Evolutionary conservation across 2,113 vertebrate species (phyloP).

Genomic region (Cyanoramphus novaezelandiae): DNA sequence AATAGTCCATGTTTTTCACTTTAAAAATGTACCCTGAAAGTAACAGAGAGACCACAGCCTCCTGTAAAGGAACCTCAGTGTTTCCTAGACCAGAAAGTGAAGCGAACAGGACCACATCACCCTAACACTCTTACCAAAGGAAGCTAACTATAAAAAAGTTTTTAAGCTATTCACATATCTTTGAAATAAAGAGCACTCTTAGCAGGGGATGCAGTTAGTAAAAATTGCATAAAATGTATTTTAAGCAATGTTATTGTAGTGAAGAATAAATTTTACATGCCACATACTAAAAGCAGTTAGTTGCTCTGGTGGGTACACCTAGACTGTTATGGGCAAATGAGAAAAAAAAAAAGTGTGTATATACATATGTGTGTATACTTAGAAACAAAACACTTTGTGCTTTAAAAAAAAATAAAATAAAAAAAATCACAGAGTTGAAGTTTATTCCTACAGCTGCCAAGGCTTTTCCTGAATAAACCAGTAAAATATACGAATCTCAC

Average conservation of each 20-base stretch:
- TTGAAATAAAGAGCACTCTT: background rate
- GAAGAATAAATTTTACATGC: background rate
- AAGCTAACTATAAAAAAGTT: background rate
- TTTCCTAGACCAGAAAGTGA: background rate
- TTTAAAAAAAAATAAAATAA: background rate
- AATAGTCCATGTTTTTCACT: background rate
- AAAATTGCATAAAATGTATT: background rate
- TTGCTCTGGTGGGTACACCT: background rate
- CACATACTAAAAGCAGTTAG: background rate
- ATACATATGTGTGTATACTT: background rate
- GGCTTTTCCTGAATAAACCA: background rate
- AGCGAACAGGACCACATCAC: background rate
- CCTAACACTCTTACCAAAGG: background rate
- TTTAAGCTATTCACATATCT: background rate
- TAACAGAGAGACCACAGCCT: background rate
- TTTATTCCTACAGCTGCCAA: background rate
- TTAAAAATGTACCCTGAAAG: background rate
- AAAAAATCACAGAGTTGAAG: background rate
- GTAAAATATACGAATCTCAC: background rate
- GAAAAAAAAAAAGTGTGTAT: no score
- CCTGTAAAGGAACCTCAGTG: background rate
- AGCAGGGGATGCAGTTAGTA: background rate
- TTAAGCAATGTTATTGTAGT: background rate
- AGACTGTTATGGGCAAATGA: background rate
- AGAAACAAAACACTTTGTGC: background rate